Conservation (phyloP, 2,113 vertebrate species). For the Urocitellus parryii region DNA sequence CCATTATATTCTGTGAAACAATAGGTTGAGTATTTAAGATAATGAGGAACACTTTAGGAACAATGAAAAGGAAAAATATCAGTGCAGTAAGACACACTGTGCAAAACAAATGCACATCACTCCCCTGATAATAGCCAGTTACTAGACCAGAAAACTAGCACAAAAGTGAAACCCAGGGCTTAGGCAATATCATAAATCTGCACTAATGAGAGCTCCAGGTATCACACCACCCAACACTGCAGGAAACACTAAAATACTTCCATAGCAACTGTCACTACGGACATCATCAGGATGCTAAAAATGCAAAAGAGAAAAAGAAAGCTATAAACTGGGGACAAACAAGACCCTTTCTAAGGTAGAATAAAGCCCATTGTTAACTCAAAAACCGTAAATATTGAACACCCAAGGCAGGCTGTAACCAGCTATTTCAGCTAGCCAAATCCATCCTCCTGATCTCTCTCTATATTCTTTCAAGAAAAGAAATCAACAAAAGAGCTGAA, state of each 20-base stretch:
- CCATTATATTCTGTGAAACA: slow-evolving; percentile 40
- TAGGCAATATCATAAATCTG: slow-evolving; percentile 34
- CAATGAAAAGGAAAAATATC: slow-evolving; percentile 36
- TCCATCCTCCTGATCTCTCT: neutral
- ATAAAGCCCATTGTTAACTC: neutral
- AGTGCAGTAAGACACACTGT: slow-evolving; percentile 32
- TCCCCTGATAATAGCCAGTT: slow-evolving; percentile 47
- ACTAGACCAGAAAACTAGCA: slow-evolving; percentile 42
- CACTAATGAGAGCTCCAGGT: slow-evolving; percentile 22
- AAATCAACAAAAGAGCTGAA: slow-evolving; percentile 28
- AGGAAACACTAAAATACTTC: slow-evolving; percentile 70
- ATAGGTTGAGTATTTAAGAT: slow-evolving; percentile 45
- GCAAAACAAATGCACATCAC: slow-evolving; percentile 55
- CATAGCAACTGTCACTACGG: slow-evolving; percentile 79
- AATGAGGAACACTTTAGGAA: slow-evolving; percentile 12
- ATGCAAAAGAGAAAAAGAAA: slow-evolving; percentile 54
- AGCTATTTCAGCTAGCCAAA: slow-evolving; percentile 10
- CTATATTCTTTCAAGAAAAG: slow-evolving; percentile 15
- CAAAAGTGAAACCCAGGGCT: neutral
- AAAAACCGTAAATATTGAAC: slow-evolving; percentile 48
- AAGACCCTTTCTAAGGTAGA: slow-evolving; percentile 21
- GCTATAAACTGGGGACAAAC: slow-evolving; percentile 44
- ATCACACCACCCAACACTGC: neutral
- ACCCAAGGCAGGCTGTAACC: neutral
- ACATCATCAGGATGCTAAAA: slow-evolving; percentile 67